Evolutionary conservation across 2,888 invertebrate genomes (phyloP).

Genomic region (Anagyrus pseudococci): DNA sequence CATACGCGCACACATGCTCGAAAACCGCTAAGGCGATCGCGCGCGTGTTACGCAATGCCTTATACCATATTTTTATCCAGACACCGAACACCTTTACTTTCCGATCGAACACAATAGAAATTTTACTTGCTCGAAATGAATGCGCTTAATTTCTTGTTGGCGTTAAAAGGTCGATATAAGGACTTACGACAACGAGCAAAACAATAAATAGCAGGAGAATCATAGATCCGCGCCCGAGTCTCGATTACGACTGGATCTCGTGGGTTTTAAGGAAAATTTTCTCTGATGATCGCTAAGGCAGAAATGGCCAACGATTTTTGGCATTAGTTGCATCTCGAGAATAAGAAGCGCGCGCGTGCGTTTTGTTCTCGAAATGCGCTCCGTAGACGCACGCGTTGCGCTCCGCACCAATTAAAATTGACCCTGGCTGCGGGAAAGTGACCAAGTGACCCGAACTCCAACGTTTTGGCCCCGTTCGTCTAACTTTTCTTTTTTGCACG

Average conservation of each 20-base stretch:
- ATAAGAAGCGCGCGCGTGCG: slow-evolving; percentile 38
- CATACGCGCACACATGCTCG: not conserved
- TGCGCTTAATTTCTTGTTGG: not conserved
- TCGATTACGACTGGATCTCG: slow-evolving; percentile 47
- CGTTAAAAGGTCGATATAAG: not conserved
- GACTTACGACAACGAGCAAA: slow-evolving; percentile 48
- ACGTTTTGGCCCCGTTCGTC: slow-evolving; percentile 5
- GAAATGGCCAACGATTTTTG: slow-evolving; percentile 48
- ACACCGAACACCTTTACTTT: too few relatives aligned
- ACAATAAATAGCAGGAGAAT: slow-evolving; percentile 48
- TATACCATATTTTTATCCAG: too few relatives aligned
- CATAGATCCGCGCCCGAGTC: slow-evolving; percentile 49
- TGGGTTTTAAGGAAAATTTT: slow-evolving; percentile 36
- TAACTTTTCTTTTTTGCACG: not conserved
- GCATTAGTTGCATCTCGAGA: slow-evolving; percentile 48
- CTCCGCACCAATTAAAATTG: slow-evolving; percentile 22
- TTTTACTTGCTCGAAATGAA: too few relatives aligned
- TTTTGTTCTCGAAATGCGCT: too few relatives aligned
- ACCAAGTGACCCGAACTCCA: slow-evolving; percentile 56
- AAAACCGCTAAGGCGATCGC: slow-evolving; percentile 12
- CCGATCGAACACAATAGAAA: too few relatives aligned
- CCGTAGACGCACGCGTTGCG: too few relatives aligned
- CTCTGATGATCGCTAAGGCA: slow-evolving; percentile 43
- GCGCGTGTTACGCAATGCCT: too few relatives aligned
- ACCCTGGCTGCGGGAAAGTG: slow-evolving; percentile 42